Conservation (phyloP, 2,888 invertebrate genomes). For the Rhorus exstirpatorius region DNA sequence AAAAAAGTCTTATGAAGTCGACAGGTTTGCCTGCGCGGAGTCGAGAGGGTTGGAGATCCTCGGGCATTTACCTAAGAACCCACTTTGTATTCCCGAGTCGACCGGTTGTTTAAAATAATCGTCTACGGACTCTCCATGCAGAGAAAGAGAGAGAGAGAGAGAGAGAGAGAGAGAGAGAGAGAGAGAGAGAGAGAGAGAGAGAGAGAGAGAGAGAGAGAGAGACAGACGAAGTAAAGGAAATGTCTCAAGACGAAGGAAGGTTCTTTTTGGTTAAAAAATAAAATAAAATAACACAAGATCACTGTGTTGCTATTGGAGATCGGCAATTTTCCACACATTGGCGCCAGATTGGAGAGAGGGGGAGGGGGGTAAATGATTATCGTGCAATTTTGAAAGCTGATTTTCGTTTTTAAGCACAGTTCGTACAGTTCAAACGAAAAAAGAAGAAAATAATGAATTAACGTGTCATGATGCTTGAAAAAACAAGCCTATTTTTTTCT, state of each 20-base stretch:
- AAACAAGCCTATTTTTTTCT: too few species aligned
- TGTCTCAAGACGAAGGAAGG: slow-evolving; percentile 20
- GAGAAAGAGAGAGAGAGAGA: slow-evolving; percentile 22
- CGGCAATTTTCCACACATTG: slow-evolving; percentile 18
- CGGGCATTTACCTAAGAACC: slow-evolving; percentile 82
- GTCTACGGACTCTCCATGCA: slow-evolving; percentile 71
- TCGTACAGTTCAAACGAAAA: not conserved
- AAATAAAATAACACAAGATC: slow-evolving; percentile 12
- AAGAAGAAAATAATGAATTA: not conserved
- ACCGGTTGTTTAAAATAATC: slow-evolving; percentile 83
- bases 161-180: slow-evolving; percentile 31
- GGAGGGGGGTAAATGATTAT: slow-evolving; percentile 21
- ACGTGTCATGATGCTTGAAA: too few species aligned
- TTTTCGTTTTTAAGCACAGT: not conserved
- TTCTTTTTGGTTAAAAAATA: slow-evolving; percentile 10
- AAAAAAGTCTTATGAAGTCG: slow-evolving; percentile 62
- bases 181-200: too few species aligned
- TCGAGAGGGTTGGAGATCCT: slow-evolving; percentile 61
- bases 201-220: too few species aligned
- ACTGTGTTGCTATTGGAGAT: slow-evolving; percentile 24
- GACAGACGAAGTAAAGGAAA: too few species aligned
- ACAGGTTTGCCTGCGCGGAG: slow-evolving; percentile 53
- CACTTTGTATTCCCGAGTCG: slow-evolving; percentile 82
- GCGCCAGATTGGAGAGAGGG: not conserved
- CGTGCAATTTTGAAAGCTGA: slow-evolving; percentile 5